Base-by-base conservation (phyloP, 2,113 vertebrate species). In the Pedetes capensis region DNA sequence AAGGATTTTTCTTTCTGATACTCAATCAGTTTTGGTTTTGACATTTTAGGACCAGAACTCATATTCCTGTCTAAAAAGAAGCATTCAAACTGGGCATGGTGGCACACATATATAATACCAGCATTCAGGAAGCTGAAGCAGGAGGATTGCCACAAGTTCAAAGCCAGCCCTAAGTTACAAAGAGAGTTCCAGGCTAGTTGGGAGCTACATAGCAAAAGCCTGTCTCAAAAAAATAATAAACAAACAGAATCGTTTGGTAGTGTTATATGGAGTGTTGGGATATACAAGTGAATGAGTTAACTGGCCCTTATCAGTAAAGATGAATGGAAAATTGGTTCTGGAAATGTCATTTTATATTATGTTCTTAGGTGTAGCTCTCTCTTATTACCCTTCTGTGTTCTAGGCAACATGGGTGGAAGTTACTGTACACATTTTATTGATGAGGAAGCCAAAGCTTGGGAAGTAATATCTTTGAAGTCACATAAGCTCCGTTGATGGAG, bases 1-100 rank as follows among this genome's bases (percentile, higher is more conserved):
- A 68, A 82, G 72, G 83, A 94, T 95, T 91, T n/a, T 84, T 93
- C 72, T 92, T 82, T 72, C 22, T 74, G 37, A 53, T 78, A 34
- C 71, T 72, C n/a, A 91, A 8, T 71, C 29, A 32, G 1, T 89
- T 92, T 92, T 71, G 17, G 20, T 61, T 93, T 83, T 93, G 61
- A 71, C 23, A 18, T 75, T 95, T 94, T 63, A 74, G 57, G 76
- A 75, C 47, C 25, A 59, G 47, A 69, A 82, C 61, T 82, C 69
- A 69, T 25, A 74, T 86, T 64, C 39, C 72, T 86, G 42, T 89
- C 74, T 79, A 59, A 90, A 81, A 44, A 59, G 63, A 59, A 71
- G 27, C 7, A 13, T 53, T 88, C 55, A n/a, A n/a, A n/a, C n/a
- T n/a, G n/a, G n/a, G n/a, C n/a, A n/a, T n/a, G n/a, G n/a, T n/a